Conservation (phyloP, 2,113 vertebrate genomes). For the Cavia aperea region DNA sequence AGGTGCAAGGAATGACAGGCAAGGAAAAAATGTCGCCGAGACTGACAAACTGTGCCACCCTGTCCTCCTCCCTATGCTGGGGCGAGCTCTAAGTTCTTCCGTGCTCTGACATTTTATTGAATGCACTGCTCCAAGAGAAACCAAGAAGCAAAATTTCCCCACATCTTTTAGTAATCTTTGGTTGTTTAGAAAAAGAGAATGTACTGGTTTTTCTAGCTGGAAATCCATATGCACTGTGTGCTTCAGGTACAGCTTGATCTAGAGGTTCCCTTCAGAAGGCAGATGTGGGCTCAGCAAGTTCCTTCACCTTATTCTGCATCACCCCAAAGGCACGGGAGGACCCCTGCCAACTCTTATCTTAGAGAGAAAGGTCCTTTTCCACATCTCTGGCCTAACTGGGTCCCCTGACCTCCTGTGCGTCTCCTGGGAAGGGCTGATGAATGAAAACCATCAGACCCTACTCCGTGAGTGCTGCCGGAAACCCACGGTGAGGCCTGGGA, state of each 20-base stretch:
- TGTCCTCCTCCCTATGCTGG: no score
- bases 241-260: conserved; percentile 3
- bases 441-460: rapidly evolving
- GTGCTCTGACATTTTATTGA: neutral
- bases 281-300: neutral
- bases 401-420: neutral
- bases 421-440: neutral
- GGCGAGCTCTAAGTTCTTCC: neutral
- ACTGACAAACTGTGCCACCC: neutral
- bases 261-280: neutral
- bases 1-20: neutral
- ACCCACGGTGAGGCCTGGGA: no score
- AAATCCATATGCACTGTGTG: neutral
- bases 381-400: neutral
- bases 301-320: neutral
- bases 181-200: neutral
- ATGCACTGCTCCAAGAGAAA: neutral
- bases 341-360: neutral
- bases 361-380: neutral
- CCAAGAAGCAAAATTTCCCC: neutral
- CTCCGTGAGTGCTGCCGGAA: neutral
- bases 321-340: neutral
- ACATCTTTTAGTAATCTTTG: neutral
- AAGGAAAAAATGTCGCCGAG: neutral
- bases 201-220: neutral